Percentiles rank a stretch among this genome's conserved stretches.
Evolutionary conservation across 2,113 vertebrate genomes (phyloP).

Genomic region (Salvelinus alpinus): DNA sequence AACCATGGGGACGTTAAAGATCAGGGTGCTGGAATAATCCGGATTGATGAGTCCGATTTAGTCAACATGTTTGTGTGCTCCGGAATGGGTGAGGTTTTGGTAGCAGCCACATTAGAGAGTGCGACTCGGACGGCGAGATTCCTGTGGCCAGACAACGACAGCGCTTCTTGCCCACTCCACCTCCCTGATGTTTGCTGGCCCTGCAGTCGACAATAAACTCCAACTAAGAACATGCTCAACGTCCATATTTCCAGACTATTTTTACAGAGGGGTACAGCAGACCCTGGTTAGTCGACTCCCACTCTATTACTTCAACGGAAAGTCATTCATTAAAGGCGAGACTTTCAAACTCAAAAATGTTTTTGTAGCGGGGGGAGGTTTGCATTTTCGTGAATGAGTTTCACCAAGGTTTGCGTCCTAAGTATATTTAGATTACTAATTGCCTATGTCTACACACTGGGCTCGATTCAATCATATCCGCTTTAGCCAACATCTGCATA

Average conservation of each 20-base stretch:
- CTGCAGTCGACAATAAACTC: conserved; percentile 63
- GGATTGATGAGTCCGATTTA: conserved; percentile 74
- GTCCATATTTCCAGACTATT: conserved; percentile 34
- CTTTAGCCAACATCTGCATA: no score
- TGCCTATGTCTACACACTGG: conserved; percentile 36
- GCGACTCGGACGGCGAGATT: conserved; percentile 65
- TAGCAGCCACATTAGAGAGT: conserved; percentile 72
- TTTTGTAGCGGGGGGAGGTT: conserved; percentile 7
- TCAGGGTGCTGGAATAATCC: conserved; percentile 63
- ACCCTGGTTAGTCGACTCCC: conserved; percentile 21
- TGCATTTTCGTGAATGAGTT: conserved; percentile 40
- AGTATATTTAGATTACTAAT: conserved; percentile 60
- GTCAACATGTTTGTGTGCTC: conserved; percentile 78
- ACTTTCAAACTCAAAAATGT: conserved; percentile 31
- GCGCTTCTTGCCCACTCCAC: conserved; percentile 50
- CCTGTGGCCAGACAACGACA: conserved; percentile 73
- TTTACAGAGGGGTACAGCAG: conserved; percentile 34
- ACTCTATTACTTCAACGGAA: conserved; percentile 32
- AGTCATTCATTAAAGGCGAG: conserved; percentile 30
- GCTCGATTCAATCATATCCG: no score
- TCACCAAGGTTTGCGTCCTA: conserved; percentile 29
- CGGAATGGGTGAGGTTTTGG: conserved; percentile 76
- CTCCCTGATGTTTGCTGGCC: conserved; percentile 62
- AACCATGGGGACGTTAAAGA: conserved; percentile 68
- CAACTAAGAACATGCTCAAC: conserved; percentile 36